Base-by-base conservation (phyloP, 2,888 invertebrate genomes). In the Cheilosia variabilis region DNA sequence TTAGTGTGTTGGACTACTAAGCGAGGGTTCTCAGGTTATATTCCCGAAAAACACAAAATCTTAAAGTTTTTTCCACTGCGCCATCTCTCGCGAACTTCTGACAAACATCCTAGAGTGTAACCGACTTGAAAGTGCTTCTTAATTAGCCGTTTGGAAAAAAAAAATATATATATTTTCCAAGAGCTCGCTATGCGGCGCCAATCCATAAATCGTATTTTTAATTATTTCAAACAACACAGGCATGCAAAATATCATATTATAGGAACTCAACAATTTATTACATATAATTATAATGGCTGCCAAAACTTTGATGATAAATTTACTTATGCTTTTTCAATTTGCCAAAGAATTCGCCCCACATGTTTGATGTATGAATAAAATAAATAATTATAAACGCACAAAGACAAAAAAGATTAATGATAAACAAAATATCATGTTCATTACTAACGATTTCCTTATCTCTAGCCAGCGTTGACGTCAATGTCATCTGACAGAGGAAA, bases 401-500 rank as follows among this genome's bases (percentile, higher is more conserved):
- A 65, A 58, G 57, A 45, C 58, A 50, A 58, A 65, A 65, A 34
- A 71, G 37, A 79, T 53, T 50, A 45, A 66, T 45, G 53, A 72
- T 52, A 43, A 72, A 72, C 50, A 60, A 41, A 58, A 63, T 65
- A 71, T 43, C 37, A 50, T 45, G 65, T 52, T 71, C 41, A 71
- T 69, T 69, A 53, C 41, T n/a, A 65, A 45, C 65, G 60, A 58
- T 77, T 62, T 62, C 7, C 19, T 77, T 69, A 77, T 77, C 77
- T 77, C 6, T 45, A 13, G 15, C 47, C 17, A 52, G 43, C 5
- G 58, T 34, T 79, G 79, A 79, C 79, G 79, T 79, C 79, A 79
- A 72, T 65, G 43, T 58, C 43, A 60, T 66, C 57, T 52, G 43
- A 58, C 37, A 52, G 31, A 17, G 73, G 17, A 68, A 55, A 22